Base-by-base conservation (phyloP, 1,140 invertebrate genomes). In the Drosophila hydei region DNA sequence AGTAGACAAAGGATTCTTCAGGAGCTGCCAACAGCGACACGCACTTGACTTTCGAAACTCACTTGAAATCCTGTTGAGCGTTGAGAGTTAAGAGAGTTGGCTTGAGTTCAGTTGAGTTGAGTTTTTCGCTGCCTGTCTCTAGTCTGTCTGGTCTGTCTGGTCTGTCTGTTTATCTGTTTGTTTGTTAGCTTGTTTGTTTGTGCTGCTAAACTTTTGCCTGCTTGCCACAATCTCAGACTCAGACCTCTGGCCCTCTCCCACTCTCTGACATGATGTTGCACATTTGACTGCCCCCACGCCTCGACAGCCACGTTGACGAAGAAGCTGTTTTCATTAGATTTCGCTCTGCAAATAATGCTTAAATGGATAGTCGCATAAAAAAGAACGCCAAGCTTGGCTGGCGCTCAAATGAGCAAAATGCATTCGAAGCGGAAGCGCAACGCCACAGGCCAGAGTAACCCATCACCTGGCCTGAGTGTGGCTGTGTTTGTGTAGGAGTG, bases 31-130 rank as follows among this genome's bases (percentile, higher is more conserved):
- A 77, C 65, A 78, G 77, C 81, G 74, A 87, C 81, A 87, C 81
- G 81, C 81, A 88, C 81, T 87, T 87, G 81, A 87, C 81, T 87
- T 87, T 81, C 77, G 77, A 87, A 87, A 88, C 81, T 87, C 83
- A 88, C 81, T 87, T 72, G 60, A 87, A 87, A 76, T 84, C 76
- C 60, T 52, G 50, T 75, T 75, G 77, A 75, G 64, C 21, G 38
- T 42, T 62, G 47, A 67, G 68, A 63, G 64, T 63, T 61, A 16
- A 42, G 38, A 14, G 50, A 55, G 38, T 38, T 55, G 18, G 30
- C 40, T 45, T 45, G 43, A 45, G 43, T 12, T 45, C 21, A 61
- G 70, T 56, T 68, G 33, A 58, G 65, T 62, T 27, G 40, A 63
- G 54, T 74, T 65, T 48, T 51, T 58, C 42, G 2, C 43, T 45